Evolutionary conservation across 2,113 vertebrate species (phyloP).

Genomic region (Otocyon megalotis): DNA sequence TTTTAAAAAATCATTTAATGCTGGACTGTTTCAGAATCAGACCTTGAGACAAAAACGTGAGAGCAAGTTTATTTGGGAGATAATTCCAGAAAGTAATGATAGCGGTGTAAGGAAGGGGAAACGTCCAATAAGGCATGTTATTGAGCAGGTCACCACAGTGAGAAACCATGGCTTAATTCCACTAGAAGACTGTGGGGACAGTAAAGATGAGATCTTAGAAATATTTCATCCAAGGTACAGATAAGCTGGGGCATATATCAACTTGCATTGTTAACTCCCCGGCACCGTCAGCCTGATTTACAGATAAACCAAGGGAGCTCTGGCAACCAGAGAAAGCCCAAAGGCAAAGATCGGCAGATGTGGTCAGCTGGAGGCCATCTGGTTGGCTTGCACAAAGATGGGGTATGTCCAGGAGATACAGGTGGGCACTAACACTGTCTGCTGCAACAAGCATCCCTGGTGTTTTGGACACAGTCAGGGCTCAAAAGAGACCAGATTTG

Average conservation of each 20-base stretch:
- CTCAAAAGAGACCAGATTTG: constrained; percentile 21
- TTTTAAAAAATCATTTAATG: background rate
- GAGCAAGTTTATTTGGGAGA: background rate
- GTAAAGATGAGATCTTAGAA: background rate
- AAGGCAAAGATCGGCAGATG: constrained; percentile 13
- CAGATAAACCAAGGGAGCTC: background rate
- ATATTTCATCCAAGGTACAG: background rate
- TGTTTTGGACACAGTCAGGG: background rate
- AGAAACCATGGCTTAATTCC: background rate
- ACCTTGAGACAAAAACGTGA: background rate
- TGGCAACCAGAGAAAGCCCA: constrained; percentile 21
- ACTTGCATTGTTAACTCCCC: background rate
- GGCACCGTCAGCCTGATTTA: background rate
- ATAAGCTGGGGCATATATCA: constrained; percentile 20
- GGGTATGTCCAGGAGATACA: background rate
- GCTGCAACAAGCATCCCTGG: background rate
- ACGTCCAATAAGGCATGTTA: background rate
- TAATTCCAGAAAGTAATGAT: background rate
- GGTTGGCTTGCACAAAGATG: background rate
- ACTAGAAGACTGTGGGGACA: background rate
- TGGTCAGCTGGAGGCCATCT: background rate
- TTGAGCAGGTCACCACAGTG: background rate
- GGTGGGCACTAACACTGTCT: background rate
- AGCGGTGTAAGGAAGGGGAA: background rate
- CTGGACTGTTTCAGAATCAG: constrained; percentile 34